Conservation (phyloP, 2,113 vertebrate genomes). For the Centrocercus urophasianus region DNA sequence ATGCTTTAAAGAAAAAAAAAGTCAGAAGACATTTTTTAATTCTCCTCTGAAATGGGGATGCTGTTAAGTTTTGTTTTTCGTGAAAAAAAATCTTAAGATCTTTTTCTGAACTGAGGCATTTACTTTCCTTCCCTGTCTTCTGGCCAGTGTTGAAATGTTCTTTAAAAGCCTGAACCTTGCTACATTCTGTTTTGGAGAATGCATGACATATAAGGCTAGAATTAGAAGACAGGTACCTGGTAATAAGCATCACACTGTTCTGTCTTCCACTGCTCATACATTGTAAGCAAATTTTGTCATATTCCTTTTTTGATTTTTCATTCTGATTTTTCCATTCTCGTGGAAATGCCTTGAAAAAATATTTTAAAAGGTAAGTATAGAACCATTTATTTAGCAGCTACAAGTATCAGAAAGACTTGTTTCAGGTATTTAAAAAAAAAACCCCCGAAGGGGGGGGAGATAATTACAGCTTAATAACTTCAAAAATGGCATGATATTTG, state of each 20-base stretch:
- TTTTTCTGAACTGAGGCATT: background rate
- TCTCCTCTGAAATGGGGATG: background rate
- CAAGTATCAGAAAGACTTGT: background rate
- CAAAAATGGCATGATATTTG: background rate
- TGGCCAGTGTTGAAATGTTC: background rate
- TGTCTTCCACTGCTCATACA: background rate
- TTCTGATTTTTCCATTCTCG: background rate
- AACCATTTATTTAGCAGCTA: background rate
- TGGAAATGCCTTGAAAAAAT: background rate
- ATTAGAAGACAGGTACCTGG: rapidly evolving
- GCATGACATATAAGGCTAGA: background rate
- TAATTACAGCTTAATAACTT: background rate
- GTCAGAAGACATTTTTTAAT: background rate
- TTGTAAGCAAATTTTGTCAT: background rate
- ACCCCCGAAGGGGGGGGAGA: background rate
- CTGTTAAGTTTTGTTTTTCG: background rate
- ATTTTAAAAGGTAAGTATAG: background rate
- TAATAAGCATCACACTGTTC: background rate
- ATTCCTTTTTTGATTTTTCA: background rate
- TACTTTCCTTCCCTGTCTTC: background rate
- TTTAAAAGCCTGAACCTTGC: background rate
- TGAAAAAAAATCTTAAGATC: background rate
- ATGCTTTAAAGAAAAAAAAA: background rate
- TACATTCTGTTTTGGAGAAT: background rate
- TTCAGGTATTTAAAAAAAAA: background rate